A percentile compares a stretch with the other conserved stretches of the same genome.
Conservation (phyloP, 2,113 vertebrate genomes). For the Trinectes maculatus region DNA sequence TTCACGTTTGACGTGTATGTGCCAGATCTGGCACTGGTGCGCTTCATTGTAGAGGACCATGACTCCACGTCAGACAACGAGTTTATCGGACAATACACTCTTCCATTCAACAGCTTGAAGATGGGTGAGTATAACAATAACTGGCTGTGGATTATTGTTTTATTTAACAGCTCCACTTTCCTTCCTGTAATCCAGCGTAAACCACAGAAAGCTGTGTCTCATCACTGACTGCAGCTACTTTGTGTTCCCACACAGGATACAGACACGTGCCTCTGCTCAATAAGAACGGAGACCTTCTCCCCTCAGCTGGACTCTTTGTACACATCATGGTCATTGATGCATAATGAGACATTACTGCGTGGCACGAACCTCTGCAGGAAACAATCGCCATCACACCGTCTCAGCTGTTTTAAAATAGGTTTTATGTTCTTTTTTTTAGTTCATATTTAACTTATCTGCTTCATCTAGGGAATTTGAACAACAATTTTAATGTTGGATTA, state of each 20-base stretch:
- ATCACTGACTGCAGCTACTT: constrained; percentile 22
- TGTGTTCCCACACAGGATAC: constrained; percentile 85
- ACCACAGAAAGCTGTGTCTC: constrained; percentile 31
- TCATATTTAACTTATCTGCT: constrained; percentile 50
- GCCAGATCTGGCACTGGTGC: constrained; percentile 89
- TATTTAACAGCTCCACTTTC: background rate
- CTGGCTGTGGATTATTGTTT: background rate
- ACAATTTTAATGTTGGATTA: too few species aligned
- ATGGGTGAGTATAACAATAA: constrained; percentile 84
- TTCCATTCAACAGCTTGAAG: constrained; percentile 90
- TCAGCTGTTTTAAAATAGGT: background rate
- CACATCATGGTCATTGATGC: constrained; percentile 83
- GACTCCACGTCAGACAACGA: constrained; percentile 87
- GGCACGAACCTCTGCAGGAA: background rate
- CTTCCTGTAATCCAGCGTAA: background rate
- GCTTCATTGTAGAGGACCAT: constrained; percentile 91
- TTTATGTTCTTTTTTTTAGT: constrained; percentile 16
- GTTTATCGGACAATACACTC: constrained; percentile 90
- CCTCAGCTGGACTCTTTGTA: constrained; percentile 91
- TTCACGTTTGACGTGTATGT: constrained; percentile 89
- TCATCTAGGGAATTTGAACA: too few species aligned
- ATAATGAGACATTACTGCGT: constrained; percentile 29
- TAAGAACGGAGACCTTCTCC: constrained; percentile 85
- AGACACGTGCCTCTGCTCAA: constrained; percentile 91
- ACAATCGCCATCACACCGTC: constrained; percentile 7